Conservation (phyloP, 2,888 invertebrate species). For the Desoria tigrina region DNA sequence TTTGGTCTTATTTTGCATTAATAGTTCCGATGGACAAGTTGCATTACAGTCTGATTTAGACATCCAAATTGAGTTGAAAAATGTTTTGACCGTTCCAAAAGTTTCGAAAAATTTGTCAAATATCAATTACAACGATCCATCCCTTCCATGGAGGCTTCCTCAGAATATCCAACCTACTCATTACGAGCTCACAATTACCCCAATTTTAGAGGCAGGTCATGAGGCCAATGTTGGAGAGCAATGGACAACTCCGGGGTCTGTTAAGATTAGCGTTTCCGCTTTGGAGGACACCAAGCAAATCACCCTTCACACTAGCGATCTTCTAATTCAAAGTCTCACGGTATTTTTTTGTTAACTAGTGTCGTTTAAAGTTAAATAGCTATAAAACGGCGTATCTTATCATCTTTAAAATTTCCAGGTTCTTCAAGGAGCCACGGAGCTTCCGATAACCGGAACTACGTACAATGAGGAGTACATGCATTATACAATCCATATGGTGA, state of each 20-base stretch:
- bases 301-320: constrained; percentile 24
- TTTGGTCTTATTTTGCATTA: too few relatives aligned
- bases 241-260: constrained; percentile 31
- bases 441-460: constrained; percentile 3
- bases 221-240: constrained; percentile 23
- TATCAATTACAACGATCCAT: not conserved
- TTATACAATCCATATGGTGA: constrained; percentile 22
- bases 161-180: constrained; percentile 21
- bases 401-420: not conserved
- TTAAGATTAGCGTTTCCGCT: constrained; percentile 18
- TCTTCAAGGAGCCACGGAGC: too few relatives aligned
- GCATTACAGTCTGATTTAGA: too few relatives aligned
- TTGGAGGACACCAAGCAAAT: constrained; percentile 15
- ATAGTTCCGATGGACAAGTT: too few relatives aligned
- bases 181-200: constrained; percentile 29
- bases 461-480: constrained; percentile 22
- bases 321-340: constrained; percentile 20
- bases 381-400: too few relatives aligned
- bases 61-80: too few relatives aligned
- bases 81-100: too few relatives aligned
- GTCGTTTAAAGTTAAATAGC: too few relatives aligned
- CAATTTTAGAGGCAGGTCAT: constrained; percentile 27
- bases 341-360: too few relatives aligned
- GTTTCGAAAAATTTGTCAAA: too few relatives aligned
- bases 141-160: constrained; percentile 21